phyloP scores from a whole-genome alignment of 2,113 vertebrate species.

The Hystrix cristata region DNA sequence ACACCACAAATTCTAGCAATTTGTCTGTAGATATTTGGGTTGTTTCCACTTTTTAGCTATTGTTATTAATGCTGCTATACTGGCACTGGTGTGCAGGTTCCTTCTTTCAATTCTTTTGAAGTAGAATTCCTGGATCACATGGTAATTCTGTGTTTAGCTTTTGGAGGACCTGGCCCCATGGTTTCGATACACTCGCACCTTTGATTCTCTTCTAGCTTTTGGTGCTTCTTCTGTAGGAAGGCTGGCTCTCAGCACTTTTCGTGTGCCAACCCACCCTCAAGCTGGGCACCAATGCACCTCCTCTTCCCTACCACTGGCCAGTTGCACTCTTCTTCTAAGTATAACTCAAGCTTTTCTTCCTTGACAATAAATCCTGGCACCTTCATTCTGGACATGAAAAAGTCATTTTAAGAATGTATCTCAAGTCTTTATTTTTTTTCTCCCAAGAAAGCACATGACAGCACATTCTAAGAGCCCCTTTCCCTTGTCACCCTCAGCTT shows the following conservation, averaged over 20 bases:
- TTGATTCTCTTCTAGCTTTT: slow-evolving; percentile 1
- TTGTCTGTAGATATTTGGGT: background rate
- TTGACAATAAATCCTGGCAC: background rate
- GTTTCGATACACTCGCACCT: background rate
- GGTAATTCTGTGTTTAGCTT: background rate
- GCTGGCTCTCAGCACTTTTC: background rate
- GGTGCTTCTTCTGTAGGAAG: background rate
- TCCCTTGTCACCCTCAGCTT: background rate
- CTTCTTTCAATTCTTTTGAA: background rate
- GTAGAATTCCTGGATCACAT: background rate
- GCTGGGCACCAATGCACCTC: background rate
- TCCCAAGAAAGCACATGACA: background rate
- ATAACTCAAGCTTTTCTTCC: background rate
- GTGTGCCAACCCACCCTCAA: background rate
- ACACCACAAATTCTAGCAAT: background rate
- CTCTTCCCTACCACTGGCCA: background rate
- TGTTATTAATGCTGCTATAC: background rate
- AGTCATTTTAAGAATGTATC: background rate
- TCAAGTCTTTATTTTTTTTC: background rate
- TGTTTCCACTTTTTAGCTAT: background rate
- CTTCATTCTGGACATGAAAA: background rate
- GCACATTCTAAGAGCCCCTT: background rate
- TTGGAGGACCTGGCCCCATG: background rate
- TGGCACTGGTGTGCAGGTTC: background rate
- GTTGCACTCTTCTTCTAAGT: background rate